phyloP scores from a whole-genome alignment of 2,888 invertebrate genomes.

The Microplitis manilae region DNA sequence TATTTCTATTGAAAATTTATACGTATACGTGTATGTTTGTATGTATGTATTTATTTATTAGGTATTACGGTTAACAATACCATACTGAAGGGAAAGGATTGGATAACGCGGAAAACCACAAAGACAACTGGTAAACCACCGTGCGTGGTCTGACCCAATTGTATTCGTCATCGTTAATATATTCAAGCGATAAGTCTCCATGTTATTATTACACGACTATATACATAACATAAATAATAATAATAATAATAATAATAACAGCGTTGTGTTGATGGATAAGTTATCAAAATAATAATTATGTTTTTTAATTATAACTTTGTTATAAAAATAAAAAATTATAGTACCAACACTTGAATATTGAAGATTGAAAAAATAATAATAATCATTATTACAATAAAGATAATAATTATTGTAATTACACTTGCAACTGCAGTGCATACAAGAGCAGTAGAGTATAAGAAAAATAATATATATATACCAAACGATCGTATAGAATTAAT shows the following conservation, averaged over 20 bases:
- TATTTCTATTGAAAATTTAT: neutral
- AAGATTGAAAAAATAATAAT: neutral
- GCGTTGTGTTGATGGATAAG: neutral
- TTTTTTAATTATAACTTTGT: neutral
- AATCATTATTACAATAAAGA: neutral
- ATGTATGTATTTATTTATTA: neutral
- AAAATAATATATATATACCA: constrained; percentile 4
- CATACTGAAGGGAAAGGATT: constrained; percentile 43
- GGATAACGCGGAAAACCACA: constrained; percentile 54
- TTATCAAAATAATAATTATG: neutral
- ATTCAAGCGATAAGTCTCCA: neutral
- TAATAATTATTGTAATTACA: constrained; percentile 9
- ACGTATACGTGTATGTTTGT: neutral
- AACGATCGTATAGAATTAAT: constrained; percentile 19
- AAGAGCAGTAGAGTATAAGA: neutral
- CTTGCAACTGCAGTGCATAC: neutral
- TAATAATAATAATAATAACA: neutral
- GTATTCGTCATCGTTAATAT: constrained; percentile 18
- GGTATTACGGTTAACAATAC: neutral
- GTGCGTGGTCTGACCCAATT: constrained; percentile 39
- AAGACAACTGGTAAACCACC: constrained; percentile 31
- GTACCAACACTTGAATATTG: neutral
- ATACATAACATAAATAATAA: constrained; percentile 4
- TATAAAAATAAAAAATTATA: neutral
- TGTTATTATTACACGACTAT: neutral